These are phyloP conservation scores for Hippopotamyrus pictus DNA, from an alignment of 2,797 vertebrate species.

Conservation along the genomic window DNA sequence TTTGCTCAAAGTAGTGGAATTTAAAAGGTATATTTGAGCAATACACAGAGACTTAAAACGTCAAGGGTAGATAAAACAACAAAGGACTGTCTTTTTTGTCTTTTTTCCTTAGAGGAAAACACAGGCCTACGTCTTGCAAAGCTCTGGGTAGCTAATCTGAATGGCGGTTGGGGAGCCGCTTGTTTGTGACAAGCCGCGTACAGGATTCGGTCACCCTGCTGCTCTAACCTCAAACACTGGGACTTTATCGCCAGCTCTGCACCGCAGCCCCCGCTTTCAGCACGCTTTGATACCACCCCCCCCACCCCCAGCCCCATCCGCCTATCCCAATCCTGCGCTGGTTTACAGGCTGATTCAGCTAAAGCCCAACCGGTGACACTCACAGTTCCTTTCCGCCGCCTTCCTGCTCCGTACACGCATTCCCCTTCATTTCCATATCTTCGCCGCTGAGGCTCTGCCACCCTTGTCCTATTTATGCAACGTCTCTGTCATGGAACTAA, in stretches of 20 bases:
- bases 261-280: not conserved
- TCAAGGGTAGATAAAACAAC: not conserved
- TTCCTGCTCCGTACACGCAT: not conserved
- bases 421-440: not conserved
- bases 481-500: not conserved
- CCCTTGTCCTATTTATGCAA: not conserved
- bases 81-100: not conserved
- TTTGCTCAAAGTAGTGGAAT: not conserved
- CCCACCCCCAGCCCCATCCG: not conserved
- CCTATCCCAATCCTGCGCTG: not conserved
- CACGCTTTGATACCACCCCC: not conserved
- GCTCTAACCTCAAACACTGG: conserved; percentile 6
- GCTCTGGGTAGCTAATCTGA: not conserved
- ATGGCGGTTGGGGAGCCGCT: not conserved
- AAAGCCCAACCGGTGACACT: not conserved
- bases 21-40: not conserved
- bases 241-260: not conserved
- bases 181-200: not conserved
- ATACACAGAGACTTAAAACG: not conserved
- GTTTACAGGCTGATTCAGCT: not conserved
- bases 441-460: not conserved
- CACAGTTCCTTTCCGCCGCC: not conserved
- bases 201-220: not conserved
- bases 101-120: not conserved
- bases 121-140: not conserved